Percentiles rank a stretch among this genome's conserved stretches.
Conservation (phyloP, 2,888 invertebrate species). For the Cinara cedri region DNA sequence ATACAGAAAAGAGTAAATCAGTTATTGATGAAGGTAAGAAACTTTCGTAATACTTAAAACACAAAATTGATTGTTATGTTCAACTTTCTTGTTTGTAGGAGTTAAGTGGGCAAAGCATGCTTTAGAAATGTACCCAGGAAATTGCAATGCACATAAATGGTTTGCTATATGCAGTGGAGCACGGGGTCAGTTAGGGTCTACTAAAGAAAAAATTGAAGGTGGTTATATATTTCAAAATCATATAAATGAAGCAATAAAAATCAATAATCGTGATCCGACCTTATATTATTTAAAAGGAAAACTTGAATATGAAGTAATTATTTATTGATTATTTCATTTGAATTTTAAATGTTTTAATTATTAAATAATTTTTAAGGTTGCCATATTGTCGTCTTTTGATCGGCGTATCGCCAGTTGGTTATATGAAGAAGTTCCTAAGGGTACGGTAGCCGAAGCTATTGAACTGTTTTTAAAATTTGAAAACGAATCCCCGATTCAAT, state of each 20-base stretch:
- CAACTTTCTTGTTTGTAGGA: slow-evolving; percentile 63
- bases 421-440: slow-evolving; percentile 70
- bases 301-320: slow-evolving; percentile 71
- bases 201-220: slow-evolving; percentile 71
- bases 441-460: slow-evolving; percentile 71
- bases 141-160: slow-evolving; percentile 75
- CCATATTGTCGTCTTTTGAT: slow-evolving; percentile 71
- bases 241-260: slow-evolving; percentile 69
- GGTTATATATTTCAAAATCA: slow-evolving; percentile 73
- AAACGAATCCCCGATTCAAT: slow-evolving; percentile 65
- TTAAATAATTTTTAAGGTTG: slow-evolving; percentile 63
- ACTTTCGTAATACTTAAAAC: background rate
- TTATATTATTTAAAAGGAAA: slow-evolving; percentile 74
- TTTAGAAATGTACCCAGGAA: slow-evolving; percentile 65
- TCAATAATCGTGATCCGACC: slow-evolving; percentile 70
- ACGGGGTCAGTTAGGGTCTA: slow-evolving; percentile 68
- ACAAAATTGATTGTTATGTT: background rate
- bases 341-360: slow-evolving; percentile 8
- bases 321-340: background rate
- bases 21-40: slow-evolving; percentile 61
- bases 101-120: slow-evolving; percentile 68
- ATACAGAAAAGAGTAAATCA: slow-evolving; percentile 60
- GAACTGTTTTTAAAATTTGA: slow-evolving; percentile 67
- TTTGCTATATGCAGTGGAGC: slow-evolving; percentile 73
- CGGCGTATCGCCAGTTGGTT: slow-evolving; percentile 71